These are phyloP conservation scores for Tragelaphus oryx DNA, from an alignment of 2,797 vertebrate species.

Conservation along the genomic window DNA sequence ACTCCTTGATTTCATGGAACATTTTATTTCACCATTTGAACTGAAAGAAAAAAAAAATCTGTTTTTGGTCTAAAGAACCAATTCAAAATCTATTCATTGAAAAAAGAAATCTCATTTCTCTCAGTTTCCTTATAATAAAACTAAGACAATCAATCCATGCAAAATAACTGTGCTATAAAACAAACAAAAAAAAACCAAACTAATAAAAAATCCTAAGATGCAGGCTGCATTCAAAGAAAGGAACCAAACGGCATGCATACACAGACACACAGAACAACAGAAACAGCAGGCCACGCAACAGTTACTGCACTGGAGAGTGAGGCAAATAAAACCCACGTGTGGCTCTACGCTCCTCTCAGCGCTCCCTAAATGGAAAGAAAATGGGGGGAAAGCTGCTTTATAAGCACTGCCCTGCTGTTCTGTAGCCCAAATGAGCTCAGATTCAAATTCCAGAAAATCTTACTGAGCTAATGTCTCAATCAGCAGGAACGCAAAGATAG, in stretches of 20 bases:
- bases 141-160: conserved; percentile 49
- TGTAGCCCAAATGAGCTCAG: conserved; percentile 38
- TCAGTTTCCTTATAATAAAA: conserved; percentile 54
- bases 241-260: not conserved
- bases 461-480: conserved; percentile 14
- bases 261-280: not conserved
- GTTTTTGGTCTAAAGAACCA: conserved; percentile 2
- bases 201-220: conserved; percentile 7
- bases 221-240: conserved; percentile 35
- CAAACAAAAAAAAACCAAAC: conserved; percentile 12
- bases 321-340: not conserved
- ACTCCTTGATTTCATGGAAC: conserved; percentile 45
- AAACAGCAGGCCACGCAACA: not conserved
- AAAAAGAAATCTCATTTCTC: conserved; percentile 38
- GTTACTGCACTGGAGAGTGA: not conserved
- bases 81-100: conserved; percentile 34
- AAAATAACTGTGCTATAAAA: conserved; percentile 44
- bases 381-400: not conserved
- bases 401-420: not conserved
- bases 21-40: conserved; percentile 14
- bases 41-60: not conserved
- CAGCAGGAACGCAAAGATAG: conserved; percentile 30
- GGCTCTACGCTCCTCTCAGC: not conserved
- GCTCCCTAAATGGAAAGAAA: not conserved
- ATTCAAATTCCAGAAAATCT: conserved; percentile 41